Evolutionary conservation across 2,797 vertebrate species (phyloP), one percentile per base, ranked within the genome.

Genomic region (Urocyon cinereoargenteus): DNA sequence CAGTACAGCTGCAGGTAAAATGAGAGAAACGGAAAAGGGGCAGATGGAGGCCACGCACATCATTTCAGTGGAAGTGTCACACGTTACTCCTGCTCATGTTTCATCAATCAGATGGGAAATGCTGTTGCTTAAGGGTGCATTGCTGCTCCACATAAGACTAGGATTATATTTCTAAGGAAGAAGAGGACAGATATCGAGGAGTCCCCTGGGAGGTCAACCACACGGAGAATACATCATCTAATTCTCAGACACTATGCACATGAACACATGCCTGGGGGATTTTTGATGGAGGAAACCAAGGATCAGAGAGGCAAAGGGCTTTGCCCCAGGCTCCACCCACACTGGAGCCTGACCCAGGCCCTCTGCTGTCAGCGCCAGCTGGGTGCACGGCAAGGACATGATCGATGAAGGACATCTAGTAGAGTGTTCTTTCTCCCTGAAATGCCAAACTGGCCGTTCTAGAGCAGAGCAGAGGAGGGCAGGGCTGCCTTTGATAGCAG

Each of bases 241-340:
- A 7, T 21, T 2, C 66, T 26, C 77, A 13, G 4, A 1, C 22
- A 1, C 5, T 19, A 3, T 4, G 18, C 6, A 28, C 1, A 0
- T 13, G 31, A 40, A 5, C 28, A 0, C 0, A 7, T 18, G 9
- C 9, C 0, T 31, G 19, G 5, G 19, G 13, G 28, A 0, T 55
- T 14, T 9, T 21, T 7, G 34, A 66, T 12, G 16, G 59, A 19
- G 18, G 70, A 85, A 2, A 10, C 28, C 0, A 9, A 57, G n/a
- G 36, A 22, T 57, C 59, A 4, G 36, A 22, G 22, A 57, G 68
- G 31, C n/a, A 7, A 28, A 14, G 61, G 5, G 13, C 28, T 34
- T 3, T 5, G n/a, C 24, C 57, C 10, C 5, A 5, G 78, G 28
- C 86, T 13, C 3, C 6, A 6, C 15, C 57, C 15, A 15, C 2